phyloP scores from a whole-genome alignment of 2,797 vertebrate species.

The Nyctibius grandis region DNA sequence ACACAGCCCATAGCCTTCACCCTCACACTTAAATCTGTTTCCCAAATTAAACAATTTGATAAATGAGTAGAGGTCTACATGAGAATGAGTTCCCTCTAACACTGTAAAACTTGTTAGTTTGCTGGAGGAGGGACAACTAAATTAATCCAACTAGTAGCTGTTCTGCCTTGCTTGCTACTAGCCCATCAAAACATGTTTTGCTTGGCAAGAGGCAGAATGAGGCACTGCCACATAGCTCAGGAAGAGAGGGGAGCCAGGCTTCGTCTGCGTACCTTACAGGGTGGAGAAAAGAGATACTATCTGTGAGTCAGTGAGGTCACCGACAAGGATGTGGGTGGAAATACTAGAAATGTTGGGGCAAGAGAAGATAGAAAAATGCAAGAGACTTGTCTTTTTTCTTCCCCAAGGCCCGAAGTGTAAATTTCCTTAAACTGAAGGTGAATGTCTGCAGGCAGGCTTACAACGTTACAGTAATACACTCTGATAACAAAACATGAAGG shows the following conservation, averaged over 20 bases:
- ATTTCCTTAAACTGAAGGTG: not conserved
- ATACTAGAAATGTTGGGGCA: not conserved
- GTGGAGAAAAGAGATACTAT: not conserved
- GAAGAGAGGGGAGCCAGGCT: not conserved
- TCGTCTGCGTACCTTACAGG: not conserved
- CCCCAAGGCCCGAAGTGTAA: fast-evolving
- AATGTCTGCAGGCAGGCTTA: not conserved
- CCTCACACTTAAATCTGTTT: not conserved
- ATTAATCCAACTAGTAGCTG: not conserved
- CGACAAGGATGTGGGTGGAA: fast-evolving
- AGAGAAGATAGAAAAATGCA: not conserved
- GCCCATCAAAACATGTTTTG: not conserved
- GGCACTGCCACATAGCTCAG: not conserved
- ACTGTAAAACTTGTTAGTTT: not conserved
- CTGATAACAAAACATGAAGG: not conserved
- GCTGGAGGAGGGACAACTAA: not conserved
- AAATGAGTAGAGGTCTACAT: not conserved
- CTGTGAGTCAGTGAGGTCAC: not conserved
- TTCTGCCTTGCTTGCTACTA: not conserved
- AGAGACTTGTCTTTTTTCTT: fast-evolving
- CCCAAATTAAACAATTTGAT: not conserved
- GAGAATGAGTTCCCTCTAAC: not conserved
- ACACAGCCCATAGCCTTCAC: not conserved
- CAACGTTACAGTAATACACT: not conserved
- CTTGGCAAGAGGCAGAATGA: not conserved